phyloP scores from a whole-genome alignment of 2,888 invertebrate genomes.

The Trachelus iudaicus region DNA sequence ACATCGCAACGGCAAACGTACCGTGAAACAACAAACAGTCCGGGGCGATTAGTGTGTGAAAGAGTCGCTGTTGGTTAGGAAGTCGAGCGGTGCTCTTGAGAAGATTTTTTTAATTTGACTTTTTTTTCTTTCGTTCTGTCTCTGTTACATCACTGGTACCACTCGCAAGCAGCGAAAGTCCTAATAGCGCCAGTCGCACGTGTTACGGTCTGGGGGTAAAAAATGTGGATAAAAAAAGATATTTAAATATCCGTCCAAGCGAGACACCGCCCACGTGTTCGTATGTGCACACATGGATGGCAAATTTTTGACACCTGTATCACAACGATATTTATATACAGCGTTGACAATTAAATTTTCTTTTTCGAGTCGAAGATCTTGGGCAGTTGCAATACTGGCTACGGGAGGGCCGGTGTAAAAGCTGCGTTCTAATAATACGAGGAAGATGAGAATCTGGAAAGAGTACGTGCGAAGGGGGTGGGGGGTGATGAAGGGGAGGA shows the following conservation, averaged over 20 bases:
- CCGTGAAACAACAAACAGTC: background rate
- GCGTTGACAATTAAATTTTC: background rate
- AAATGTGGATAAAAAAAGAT: background rate
- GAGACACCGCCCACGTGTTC: background rate
- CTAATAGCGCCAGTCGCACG: background rate
- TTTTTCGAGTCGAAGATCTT: background rate
- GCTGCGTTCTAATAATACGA: constrained; percentile 51
- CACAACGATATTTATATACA: background rate
- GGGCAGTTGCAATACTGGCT: background rate
- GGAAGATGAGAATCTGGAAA: constrained; percentile 18
- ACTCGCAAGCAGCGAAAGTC: background rate
- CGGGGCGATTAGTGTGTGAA: background rate
- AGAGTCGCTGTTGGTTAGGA: background rate
- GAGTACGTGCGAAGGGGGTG: constrained; percentile 2
- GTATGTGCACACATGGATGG: background rate
- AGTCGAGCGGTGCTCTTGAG: background rate
- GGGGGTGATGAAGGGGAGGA: constrained; percentile 4
- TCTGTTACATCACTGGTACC: no score
- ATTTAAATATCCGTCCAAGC: background rate
- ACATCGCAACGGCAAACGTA: background rate
- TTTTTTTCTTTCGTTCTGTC: background rate
- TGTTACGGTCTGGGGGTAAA: background rate
- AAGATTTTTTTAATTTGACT: background rate
- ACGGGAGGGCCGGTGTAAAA: constrained; percentile 12
- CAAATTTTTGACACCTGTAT: background rate